Conservation (phyloP, 2,113 vertebrate genomes). For the Perca fluviatilis region DNA sequence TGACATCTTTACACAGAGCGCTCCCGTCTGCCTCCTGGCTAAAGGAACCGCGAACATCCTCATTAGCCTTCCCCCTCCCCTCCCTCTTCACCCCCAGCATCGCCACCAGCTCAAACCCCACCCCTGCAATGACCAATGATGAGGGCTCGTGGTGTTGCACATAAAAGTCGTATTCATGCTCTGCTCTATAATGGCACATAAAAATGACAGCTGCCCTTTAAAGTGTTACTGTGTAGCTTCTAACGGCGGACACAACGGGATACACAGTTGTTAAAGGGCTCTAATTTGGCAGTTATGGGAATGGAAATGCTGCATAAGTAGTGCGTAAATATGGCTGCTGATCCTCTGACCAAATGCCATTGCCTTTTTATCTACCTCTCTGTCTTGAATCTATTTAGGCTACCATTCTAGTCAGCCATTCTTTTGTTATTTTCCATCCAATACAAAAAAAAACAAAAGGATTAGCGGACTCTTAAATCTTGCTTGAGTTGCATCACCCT, state of each 20-base stretch:
- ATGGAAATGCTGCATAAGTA: conserved; percentile 37
- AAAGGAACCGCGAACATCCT: conserved; percentile 76
- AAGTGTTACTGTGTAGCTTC: conserved; percentile 59
- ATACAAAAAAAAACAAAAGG: background rate
- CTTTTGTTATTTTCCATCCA: background rate
- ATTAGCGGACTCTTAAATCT: background rate
- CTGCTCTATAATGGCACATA: conserved; percentile 51
- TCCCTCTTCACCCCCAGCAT: background rate
- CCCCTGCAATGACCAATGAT: conserved; percentile 72
- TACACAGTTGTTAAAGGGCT: conserved; percentile 57
- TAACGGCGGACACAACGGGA: conserved; percentile 56
- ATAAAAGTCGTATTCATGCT: conserved; percentile 59
- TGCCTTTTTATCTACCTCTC: conserved; percentile 4
- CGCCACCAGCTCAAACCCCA: background rate
- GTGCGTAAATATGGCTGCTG: conserved; percentile 5
- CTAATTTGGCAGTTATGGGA: conserved; percentile 60
- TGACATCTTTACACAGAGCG: conserved; percentile 46
- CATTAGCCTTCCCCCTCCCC: conserved; percentile 66
- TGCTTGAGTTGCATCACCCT: background rate
- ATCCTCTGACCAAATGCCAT: conserved; percentile 37
- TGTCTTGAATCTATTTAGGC: background rate
- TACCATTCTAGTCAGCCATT: background rate
- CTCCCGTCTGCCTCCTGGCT: conserved; percentile 59
- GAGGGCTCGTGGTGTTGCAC: conserved; percentile 39
- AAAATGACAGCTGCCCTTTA: conserved; percentile 79